These are phyloP conservation scores for Caracal caracal DNA, from an alignment of 2,113 vertebrate species.

Conservation along the genomic window DNA sequence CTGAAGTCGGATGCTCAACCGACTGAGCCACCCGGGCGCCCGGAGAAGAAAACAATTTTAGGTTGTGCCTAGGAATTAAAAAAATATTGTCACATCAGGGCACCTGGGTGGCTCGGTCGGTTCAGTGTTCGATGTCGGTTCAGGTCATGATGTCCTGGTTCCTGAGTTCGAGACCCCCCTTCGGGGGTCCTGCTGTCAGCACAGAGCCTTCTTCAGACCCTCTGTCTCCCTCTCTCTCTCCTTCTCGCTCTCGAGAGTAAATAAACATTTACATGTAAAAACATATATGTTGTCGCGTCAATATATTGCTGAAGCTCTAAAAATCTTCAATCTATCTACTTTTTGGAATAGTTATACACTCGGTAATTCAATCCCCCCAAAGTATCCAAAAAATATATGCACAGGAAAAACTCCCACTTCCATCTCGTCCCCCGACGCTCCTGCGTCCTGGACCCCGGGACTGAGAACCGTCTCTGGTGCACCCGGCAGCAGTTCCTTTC, in stretches of 20 bases:
- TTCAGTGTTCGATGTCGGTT: neutral
- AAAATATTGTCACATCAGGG: neutral
- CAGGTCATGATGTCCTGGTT: neutral
- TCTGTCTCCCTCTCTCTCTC: neutral
- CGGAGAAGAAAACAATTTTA: neutral
- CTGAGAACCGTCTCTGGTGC: neutral
- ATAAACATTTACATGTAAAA: neutral
- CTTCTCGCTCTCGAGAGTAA: neutral
- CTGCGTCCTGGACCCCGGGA: neutral
- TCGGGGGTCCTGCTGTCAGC: neutral
- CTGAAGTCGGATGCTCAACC: too few species aligned
- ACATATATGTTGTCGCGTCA: neutral
- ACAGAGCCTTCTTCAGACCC: neutral
- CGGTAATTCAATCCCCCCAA: neutral
- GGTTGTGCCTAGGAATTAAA: neutral
- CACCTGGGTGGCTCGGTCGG: neutral
- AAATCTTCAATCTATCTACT: neutral
- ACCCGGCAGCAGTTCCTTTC: neutral
- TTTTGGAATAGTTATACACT: slow-evolving; percentile 7
- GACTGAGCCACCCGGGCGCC: too few species aligned
- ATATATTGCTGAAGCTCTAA: neutral
- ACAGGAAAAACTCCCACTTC: neutral
- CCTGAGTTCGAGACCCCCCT: fast-evolving
- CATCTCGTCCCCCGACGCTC: neutral
- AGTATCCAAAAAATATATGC: neutral